A percentile compares a stretch with the other conserved stretches of the same genome.
Conservation (phyloP, 1,140 invertebrate species). For the Lepidurus packardi region DNA sequence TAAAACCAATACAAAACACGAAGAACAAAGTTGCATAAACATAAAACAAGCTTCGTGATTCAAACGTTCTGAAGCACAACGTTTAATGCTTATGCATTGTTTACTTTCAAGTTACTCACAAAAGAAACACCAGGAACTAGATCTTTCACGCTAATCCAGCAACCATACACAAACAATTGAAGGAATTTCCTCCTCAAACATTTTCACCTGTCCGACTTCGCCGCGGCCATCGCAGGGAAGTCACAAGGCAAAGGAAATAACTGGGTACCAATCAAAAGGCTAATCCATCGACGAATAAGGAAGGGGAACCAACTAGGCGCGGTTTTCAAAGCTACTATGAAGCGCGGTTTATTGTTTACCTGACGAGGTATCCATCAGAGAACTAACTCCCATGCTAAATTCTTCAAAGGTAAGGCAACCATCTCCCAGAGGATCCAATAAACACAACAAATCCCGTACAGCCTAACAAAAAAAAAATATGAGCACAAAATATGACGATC, state of each 20-base stretch:
- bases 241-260: background rate
- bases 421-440: slow-evolving; percentile 31
- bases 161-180: background rate
- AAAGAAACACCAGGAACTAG: too few species aligned
- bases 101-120: too few species aligned
- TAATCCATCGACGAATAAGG: background rate
- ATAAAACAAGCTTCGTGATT: too few species aligned
- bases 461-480: slow-evolving; percentile 17
- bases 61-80: too few species aligned
- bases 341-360: background rate
- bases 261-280: background rate
- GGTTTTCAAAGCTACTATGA: background rate
- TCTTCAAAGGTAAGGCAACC: slow-evolving; percentile 32
- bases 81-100: too few species aligned
- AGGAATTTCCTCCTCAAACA: background rate
- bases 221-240: slow-evolving; percentile 16
- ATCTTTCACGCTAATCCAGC: background rate
- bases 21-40: too few species aligned
- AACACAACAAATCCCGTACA: slow-evolving; percentile 26
- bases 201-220: slow-evolving; percentile 26
- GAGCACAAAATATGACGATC: background rate
- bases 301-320: background rate
- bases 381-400: slow-evolving; percentile 29
- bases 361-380: slow-evolving; percentile 18
- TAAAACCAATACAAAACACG: too few species aligned